Conservation (phyloP, 2,888 invertebrate genomes). For the Eilema griseolum region DNA sequence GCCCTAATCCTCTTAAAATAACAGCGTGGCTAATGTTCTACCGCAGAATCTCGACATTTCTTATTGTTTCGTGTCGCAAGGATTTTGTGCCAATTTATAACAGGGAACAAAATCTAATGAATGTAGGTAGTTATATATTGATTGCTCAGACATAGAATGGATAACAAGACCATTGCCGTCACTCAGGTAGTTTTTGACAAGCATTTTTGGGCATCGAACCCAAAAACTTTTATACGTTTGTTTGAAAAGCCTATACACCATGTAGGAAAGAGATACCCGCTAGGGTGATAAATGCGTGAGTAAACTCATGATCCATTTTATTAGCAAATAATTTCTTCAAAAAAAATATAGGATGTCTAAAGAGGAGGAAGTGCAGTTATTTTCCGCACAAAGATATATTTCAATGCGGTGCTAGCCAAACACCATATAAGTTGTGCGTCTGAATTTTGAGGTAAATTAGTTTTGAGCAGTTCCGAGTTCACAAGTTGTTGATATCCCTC, state of each 20-base stretch:
- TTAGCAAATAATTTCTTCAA: background rate
- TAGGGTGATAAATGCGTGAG: background rate
- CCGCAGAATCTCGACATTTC: conserved; percentile 66
- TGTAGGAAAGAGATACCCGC: background rate
- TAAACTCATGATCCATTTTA: background rate
- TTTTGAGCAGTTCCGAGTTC: conserved; percentile 65
- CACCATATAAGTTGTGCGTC: conserved; percentile 32
- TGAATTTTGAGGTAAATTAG: conserved; percentile 69
- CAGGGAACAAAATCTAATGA: conserved; percentile 28
- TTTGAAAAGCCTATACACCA: background rate
- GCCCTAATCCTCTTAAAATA: conserved; percentile 85
- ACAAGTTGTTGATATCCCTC: conserved; percentile 62
- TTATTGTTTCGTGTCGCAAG: conserved; percentile 72
- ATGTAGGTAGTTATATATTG: background rate
- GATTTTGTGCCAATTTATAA: conserved; percentile 73
- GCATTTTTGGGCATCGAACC: background rate
- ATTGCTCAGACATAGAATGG: background rate
- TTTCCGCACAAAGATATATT: conserved; percentile 23
- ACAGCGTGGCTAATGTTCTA: conserved; percentile 78
- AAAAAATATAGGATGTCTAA: background rate
- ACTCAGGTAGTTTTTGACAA: background rate
- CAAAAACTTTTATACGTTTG: background rate
- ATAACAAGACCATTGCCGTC: background rate
- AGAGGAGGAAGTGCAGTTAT: background rate
- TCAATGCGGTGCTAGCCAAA: conserved; percentile 39